phyloP scores from a whole-genome alignment of 2,888 invertebrate genomes.

The Eristalinus sepulchralis region DNA sequence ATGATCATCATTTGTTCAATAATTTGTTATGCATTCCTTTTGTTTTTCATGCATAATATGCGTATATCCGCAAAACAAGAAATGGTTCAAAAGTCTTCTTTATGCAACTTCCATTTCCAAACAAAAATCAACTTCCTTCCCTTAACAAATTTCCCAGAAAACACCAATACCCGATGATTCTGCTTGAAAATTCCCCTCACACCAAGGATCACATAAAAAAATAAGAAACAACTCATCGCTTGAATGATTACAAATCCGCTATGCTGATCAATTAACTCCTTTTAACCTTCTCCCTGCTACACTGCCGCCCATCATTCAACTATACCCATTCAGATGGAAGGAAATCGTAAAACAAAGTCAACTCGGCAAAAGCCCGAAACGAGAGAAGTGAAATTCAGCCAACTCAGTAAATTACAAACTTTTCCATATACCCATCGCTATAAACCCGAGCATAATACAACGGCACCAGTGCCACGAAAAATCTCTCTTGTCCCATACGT shows the following conservation, averaged over 20 bases:
- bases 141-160: neutral
- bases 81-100: no score
- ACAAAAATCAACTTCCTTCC: no score
- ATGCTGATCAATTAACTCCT: conserved; percentile 57
- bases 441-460: conserved; percentile 31
- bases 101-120: no score
- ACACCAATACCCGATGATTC: neutral
- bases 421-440: neutral
- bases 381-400: neutral
- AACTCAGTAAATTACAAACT: conserved; percentile 45
- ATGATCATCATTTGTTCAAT: no score
- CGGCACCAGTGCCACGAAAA: conserved; percentile 10
- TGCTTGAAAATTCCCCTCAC: neutral
- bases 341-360: conserved; percentile 10
- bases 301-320: neutral
- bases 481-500: conserved; percentile 13
- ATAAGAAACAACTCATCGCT: neutral
- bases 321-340: conserved; percentile 18
- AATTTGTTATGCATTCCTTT: no score
- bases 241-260: conserved; percentile 25
- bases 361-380: neutral
- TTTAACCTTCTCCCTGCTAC: conserved; percentile 31
- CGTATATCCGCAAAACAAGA: no score
- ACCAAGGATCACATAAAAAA: neutral
- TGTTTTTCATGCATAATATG: no score